phyloP scores from a whole-genome alignment of 2,888 invertebrate genomes.

The Zele albiditarsus region DNA sequence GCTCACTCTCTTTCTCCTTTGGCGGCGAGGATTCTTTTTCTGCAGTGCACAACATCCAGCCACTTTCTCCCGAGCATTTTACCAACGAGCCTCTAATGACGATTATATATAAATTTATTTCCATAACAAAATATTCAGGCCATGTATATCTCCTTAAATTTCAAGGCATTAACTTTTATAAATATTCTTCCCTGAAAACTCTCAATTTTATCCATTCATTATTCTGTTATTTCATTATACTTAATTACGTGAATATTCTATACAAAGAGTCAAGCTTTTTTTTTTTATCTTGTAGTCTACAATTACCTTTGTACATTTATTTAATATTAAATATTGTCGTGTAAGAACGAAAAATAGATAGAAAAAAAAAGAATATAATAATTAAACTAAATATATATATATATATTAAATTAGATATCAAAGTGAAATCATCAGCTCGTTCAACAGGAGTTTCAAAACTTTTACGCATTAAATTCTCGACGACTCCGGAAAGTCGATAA shows the following conservation, averaged over 20 bases:
- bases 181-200: too few species aligned
- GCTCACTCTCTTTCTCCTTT: conserved; percentile 76
- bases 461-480: not conserved
- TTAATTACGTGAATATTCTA: not conserved
- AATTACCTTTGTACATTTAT: not conserved
- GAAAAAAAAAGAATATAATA: not conserved
- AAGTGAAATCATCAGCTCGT: not conserved
- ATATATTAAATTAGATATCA: not conserved
- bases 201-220: not conserved
- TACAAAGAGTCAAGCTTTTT: not conserved
- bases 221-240: not conserved
- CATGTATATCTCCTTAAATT: not conserved
- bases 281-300: not conserved
- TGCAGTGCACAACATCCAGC: conserved; percentile 76
- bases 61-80: conserved; percentile 81
- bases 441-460: not conserved
- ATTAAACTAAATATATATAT: not conserved
- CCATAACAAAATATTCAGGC: not conserved
- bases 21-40: conserved; percentile 80
- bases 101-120: conserved; percentile 63
- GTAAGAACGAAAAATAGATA: too few species aligned
- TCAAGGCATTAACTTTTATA: too few species aligned
- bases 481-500: not conserved
- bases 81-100: conserved; percentile 79
- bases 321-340: too few species aligned